These are phyloP conservation scores for Spinus pinus DNA, from an alignment of 2,797 vertebrate genomes.

Conservation along the genomic window DNA sequence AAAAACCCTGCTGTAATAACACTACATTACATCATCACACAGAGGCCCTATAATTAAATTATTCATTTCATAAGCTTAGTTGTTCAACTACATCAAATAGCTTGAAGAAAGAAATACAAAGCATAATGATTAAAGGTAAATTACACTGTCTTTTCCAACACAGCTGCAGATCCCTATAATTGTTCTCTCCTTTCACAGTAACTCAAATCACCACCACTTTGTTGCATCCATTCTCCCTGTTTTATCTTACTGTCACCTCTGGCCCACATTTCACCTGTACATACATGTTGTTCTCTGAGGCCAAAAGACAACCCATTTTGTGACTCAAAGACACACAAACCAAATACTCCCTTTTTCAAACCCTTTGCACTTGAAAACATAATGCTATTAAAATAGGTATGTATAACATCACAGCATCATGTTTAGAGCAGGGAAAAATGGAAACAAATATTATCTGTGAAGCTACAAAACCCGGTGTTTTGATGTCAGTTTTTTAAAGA, in stretches of 20 bases:
- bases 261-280: background rate
- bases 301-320: background rate
- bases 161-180: background rate
- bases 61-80: background rate
- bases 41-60: background rate
- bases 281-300: background rate
- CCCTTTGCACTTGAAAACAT: background rate
- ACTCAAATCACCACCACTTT: background rate
- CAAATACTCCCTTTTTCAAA: background rate
- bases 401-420: background rate
- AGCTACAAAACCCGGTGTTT: background rate
- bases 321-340: background rate
- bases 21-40: rapidly evolving
- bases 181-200: background rate
- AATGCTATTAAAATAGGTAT: background rate
- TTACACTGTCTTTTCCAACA: background rate
- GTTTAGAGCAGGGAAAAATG: background rate
- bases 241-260: background rate
- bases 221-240: background rate
- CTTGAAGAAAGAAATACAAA: background rate
- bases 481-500: background rate
- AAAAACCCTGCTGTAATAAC: background rate
- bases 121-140: background rate
- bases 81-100: background rate
- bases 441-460: background rate